Conservation (phyloP, 2,113 vertebrate genomes). For the Xiphias gladius region DNA sequence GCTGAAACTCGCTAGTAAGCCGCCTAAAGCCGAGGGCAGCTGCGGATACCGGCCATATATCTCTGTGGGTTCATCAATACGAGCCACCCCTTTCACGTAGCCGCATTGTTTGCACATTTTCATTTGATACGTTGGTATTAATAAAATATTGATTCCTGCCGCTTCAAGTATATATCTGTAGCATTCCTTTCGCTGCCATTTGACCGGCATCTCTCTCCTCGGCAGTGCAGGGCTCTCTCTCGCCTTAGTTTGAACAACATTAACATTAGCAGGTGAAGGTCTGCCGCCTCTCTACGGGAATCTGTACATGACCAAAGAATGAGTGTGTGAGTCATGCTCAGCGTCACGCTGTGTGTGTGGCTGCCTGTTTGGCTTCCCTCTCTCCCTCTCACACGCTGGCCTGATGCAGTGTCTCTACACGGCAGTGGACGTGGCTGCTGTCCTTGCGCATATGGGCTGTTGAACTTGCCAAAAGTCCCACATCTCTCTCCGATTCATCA, state of each 20-base stretch:
- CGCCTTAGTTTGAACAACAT: constrained; percentile 23
- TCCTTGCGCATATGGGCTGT: neutral
- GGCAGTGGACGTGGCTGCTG: constrained; percentile 6
- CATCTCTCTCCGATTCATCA: constrained; percentile 5
- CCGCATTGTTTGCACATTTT: no score
- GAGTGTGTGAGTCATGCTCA: constrained; percentile 26
- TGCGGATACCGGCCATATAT: neutral
- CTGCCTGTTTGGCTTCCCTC: neutral
- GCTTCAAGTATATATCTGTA: no score
- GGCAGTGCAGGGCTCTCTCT: neutral
- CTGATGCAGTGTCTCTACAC: constrained; percentile 14
- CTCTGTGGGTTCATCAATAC: neutral
- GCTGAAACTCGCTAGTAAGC: neutral
- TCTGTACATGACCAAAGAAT: constrained; percentile 34
- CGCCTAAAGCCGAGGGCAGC: neutral
- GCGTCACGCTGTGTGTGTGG: constrained; percentile 11
- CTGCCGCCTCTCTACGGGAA: constrained; percentile 27
- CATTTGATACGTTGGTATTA: no score
- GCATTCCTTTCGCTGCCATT: neutral
- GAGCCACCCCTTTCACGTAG: neutral
- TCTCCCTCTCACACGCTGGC: constrained; percentile 12
- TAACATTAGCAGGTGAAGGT: constrained; percentile 34
- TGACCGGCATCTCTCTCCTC: constrained; percentile 1
- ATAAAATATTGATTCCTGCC: neutral
- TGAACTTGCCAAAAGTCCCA: neutral